Evolutionary conservation across 2,888 invertebrate genomes (phyloP).

Genomic region (Athalia rosae): DNA sequence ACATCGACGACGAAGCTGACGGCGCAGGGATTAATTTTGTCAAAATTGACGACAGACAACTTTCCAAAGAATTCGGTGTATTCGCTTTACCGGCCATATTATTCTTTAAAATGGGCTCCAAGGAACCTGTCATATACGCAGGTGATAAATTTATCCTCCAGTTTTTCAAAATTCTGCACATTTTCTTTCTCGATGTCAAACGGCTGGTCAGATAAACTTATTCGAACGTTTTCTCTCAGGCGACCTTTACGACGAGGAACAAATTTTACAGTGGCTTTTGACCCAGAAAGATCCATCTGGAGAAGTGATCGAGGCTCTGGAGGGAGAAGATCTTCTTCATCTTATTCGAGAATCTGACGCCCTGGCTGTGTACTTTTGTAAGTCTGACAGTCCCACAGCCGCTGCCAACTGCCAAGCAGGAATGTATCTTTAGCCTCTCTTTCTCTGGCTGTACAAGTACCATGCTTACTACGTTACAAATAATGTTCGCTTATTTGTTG

Average conservation of each 20-base stretch:
- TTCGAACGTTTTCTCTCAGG: constrained; percentile 73
- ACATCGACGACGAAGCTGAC: constrained; percentile 95
- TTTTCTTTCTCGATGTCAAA: no score
- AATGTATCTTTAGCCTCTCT: constrained; percentile 63
- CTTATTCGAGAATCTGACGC: constrained; percentile 88
- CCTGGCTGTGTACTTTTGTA: constrained; percentile 94
- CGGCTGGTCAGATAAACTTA: no score
- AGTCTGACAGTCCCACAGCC: constrained; percentile 74
- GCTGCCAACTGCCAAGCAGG: constrained; percentile 62
- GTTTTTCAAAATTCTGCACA: neutral
- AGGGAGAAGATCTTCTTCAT: constrained; percentile 85
- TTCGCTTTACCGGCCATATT: constrained; percentile 93
- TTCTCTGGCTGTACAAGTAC: constrained; percentile 42
- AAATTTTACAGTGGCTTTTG: constrained; percentile 91
- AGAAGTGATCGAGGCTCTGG: constrained; percentile 91
- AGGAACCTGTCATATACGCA: constrained; percentile 93
- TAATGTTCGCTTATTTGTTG: constrained; percentile 1
- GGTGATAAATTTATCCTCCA: constrained; percentile 74
- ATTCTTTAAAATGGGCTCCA: constrained; percentile 91
- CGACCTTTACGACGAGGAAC: constrained; percentile 90
- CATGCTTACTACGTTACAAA: constrained; percentile 19
- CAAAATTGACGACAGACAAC: constrained; percentile 90
- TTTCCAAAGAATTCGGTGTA: constrained; percentile 92
- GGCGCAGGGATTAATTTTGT: constrained; percentile 93
- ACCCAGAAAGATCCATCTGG: constrained; percentile 95